phyloP scores from a whole-genome alignment of 2,888 invertebrate genomes.

The Spisula subtruncata region DNA sequence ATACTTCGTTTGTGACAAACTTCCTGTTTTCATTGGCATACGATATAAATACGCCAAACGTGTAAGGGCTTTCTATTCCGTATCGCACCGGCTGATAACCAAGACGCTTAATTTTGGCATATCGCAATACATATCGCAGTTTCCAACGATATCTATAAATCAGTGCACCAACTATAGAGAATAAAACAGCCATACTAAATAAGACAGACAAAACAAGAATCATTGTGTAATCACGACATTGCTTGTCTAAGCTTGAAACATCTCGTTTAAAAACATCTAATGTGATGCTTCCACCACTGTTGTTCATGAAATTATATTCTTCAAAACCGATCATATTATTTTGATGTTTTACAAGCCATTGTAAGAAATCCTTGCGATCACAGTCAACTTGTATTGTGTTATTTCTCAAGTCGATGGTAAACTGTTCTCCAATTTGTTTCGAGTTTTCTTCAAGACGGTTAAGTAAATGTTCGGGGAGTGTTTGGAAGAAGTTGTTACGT shows the following conservation, averaged over 20 bases:
- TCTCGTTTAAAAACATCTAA: not conserved
- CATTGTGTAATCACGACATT: constrained; percentile 21
- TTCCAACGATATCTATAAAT: constrained; percentile 50
- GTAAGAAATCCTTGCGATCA: constrained; percentile 30
- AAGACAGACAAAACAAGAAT: constrained; percentile 4
- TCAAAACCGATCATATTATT: constrained; percentile 34
- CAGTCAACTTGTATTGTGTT: constrained; percentile 36
- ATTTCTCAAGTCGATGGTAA: constrained; percentile 33
- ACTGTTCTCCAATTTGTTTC: not conserved
- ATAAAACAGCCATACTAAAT: constrained; percentile 27
- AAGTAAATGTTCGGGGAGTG: not conserved
- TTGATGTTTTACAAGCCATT: not conserved
- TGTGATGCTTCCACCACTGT: not conserved
- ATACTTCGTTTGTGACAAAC: constrained; percentile 37
- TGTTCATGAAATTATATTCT: constrained; percentile 32
- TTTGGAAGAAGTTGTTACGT: not conserved
- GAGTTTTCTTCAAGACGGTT: constrained; percentile 29
- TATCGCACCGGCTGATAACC: constrained; percentile 1
- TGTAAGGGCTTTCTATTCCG: constrained; percentile 16
- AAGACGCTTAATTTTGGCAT: constrained; percentile 47
- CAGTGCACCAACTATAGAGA: constrained; percentile 49
- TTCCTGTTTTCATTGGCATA: constrained; percentile 40
- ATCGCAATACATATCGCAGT: constrained; percentile 50
- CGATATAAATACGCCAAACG: constrained; percentile 31
- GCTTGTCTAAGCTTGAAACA: constrained; percentile 21